These are phyloP conservation scores for Psittacara wagleri DNA, from an alignment of 2,113 vertebrate genomes.

Conservation along the genomic window DNA sequence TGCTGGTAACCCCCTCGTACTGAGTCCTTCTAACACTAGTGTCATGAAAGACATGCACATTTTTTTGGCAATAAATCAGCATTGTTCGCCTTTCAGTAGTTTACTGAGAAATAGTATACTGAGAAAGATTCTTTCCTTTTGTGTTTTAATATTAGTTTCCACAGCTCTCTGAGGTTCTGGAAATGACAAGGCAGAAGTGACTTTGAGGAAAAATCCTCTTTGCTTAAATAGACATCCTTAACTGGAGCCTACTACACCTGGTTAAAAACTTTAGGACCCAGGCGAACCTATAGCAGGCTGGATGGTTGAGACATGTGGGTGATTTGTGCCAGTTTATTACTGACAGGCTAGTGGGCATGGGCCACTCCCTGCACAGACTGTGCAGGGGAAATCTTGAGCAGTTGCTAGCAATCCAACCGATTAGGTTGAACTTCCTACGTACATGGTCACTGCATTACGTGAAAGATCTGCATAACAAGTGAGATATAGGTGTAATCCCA, in stretches of 20 bases:
- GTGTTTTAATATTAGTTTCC: neutral
- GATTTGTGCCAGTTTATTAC: neutral
- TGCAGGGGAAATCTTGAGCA: neutral
- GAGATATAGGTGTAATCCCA: neutral
- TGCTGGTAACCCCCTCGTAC: neutral
- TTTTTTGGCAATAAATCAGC: neutral
- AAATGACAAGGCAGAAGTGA: neutral
- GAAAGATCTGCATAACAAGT: neutral
- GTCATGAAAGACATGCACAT: neutral
- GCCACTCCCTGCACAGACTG: neutral
- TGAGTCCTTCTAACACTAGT: neutral
- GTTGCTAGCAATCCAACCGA: neutral
- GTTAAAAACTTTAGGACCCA: neutral
- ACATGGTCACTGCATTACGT: neutral
- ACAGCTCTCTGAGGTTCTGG: neutral
- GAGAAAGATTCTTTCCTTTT: neutral
- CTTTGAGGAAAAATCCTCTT: neutral
- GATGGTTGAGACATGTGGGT: fast-evolving
- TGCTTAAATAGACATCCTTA: neutral
- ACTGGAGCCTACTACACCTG: neutral
- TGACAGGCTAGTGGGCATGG: neutral
- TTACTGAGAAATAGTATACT: neutral
- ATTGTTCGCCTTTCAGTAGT: neutral
- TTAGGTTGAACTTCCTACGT: neutral
- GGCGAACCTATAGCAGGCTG: neutral